Conservation (phyloP, 1,140 invertebrate species). For the Sycophaga agraensis region DNA sequence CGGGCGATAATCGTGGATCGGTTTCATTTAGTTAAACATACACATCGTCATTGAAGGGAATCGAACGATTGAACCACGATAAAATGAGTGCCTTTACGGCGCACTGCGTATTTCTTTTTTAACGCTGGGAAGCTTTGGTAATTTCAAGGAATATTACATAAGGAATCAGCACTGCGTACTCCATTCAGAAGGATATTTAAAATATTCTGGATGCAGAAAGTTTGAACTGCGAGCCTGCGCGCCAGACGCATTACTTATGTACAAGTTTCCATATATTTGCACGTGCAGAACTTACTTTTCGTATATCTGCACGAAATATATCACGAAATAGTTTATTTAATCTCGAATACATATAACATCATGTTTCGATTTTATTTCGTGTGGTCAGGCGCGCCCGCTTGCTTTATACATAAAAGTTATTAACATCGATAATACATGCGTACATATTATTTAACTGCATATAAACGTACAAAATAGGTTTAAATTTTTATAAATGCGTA, state of each 20-base stretch:
- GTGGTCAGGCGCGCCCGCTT: background rate
- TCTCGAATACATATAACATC: background rate
- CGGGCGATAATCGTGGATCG: background rate
- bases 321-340: background rate
- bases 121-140: constrained; percentile 16
- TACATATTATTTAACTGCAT: constrained; percentile 47
- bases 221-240: constrained; percentile 1
- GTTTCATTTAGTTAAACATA: constrained; percentile 25
- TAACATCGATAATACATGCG: constrained; percentile 22
- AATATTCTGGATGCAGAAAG: constrained; percentile 1
- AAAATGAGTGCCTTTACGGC: constrained; percentile 7
- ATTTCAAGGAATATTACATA: constrained; percentile 14
- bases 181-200: constrained; percentile 4
- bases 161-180: constrained; percentile 2
- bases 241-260: background rate
- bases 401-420: background rate
- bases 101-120: background rate
- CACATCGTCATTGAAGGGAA: constrained; percentile 24
- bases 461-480: constrained; percentile 47
- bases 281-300: background rate
- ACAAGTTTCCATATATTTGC: background rate
- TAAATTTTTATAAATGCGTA: constrained; percentile 33
- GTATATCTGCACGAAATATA: background rate
- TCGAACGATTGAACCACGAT: constrained; percentile 27
- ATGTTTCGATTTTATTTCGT: background rate